A percentile compares a stretch with the other conserved stretches of the same genome.
Conservation (phyloP, 1,140 invertebrate species). For the Mamestra configurata region DNA sequence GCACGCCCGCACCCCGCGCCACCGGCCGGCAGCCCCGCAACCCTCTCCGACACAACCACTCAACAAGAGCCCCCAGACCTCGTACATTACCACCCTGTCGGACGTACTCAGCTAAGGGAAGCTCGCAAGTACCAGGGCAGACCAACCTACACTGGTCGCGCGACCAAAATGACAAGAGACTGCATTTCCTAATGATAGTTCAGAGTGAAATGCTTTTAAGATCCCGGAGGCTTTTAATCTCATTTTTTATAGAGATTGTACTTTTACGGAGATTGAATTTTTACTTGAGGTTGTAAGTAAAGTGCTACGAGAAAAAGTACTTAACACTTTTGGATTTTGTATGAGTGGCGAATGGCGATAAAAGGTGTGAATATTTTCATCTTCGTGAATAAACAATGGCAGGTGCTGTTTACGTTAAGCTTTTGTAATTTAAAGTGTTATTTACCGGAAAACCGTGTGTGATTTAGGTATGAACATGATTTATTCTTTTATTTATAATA, state of each 20-base stretch:
- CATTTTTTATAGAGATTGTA: conserved; percentile 2
- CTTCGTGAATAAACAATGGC: neutral
- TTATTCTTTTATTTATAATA: neutral
- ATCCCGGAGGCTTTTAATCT: conserved; percentile 37
- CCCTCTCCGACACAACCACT: conserved; percentile 39
- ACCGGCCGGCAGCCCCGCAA: conserved; percentile 43
- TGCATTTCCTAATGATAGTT: conserved; percentile 54
- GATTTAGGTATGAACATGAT: neutral
- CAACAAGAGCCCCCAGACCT: conserved; percentile 46
- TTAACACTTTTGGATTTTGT: conserved; percentile 5
- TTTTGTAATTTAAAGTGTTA: neutral
- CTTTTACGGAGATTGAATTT: conserved; percentile 5
- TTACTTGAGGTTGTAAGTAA: neutral
- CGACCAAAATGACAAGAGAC: conserved; percentile 27
- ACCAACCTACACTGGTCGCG: conserved; percentile 18
- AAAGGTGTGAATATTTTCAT: neutral
- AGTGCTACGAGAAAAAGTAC: conserved; percentile 1
- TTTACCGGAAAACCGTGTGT: too few relatives aligned
- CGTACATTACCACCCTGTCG: conserved; percentile 14
- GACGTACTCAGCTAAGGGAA: conserved; percentile 1
- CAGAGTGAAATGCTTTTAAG: conserved; percentile 41
- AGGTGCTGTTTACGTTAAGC: neutral
- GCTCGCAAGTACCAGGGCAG: neutral
- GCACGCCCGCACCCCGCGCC: conserved; percentile 55
- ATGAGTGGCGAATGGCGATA: neutral